A percentile compares a stretch with the other conserved stretches of the same genome.
phyloP scores from a whole-genome alignment of 2,113 vertebrate genomes.

The Pitta sordida region DNA sequence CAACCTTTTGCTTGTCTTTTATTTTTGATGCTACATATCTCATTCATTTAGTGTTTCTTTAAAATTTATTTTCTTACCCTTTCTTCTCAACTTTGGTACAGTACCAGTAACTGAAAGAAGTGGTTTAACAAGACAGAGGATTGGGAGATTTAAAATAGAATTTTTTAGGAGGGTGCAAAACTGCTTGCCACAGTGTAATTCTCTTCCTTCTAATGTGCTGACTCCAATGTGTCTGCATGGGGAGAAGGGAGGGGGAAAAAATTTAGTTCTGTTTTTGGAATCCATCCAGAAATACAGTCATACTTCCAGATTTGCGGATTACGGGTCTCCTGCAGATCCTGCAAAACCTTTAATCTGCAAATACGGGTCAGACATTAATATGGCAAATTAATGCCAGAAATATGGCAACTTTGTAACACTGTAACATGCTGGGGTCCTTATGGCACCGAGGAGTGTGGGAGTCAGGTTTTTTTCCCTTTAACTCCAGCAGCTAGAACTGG shows the following conservation, averaged over 20 bases:
- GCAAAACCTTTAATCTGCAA: no score
- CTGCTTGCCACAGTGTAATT: not conserved
- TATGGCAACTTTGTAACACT: no score
- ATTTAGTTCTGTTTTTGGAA: not conserved
- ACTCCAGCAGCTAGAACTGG: no score
- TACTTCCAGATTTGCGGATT: no score
- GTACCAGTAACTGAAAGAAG: not conserved
- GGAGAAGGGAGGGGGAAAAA: not conserved
- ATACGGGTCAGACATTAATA: no score
- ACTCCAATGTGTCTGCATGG: not conserved
- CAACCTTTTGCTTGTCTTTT: not conserved
- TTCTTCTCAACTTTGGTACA: not conserved
- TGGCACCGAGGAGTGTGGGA: no score
- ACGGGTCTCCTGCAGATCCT: no score
- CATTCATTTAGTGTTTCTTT: not conserved
- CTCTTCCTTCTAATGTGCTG: not conserved
- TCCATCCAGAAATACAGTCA: not conserved
- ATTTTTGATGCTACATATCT: not conserved
- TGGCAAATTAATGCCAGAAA: no score
- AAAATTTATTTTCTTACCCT: not conserved
- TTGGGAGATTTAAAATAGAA: not conserved
- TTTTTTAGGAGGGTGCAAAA: not conserved
- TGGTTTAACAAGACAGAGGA: not conserved
- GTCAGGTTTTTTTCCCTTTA: no score
- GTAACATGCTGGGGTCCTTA: no score